These are phyloP conservation scores for Colinus virginianus DNA, from an alignment of 2,113 vertebrate genomes.

Conservation along the genomic window DNA sequence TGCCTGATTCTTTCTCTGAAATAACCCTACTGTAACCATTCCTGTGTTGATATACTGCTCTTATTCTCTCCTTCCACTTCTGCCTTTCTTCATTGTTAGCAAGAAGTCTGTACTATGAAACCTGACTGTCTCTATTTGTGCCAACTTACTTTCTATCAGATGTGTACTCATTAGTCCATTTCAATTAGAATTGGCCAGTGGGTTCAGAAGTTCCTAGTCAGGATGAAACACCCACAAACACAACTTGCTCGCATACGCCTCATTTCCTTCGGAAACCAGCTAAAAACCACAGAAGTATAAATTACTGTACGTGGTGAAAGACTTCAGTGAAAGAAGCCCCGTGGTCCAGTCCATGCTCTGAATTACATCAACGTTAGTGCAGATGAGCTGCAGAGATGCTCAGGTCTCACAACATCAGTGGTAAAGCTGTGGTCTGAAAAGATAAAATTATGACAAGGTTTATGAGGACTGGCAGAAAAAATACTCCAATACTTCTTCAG, in stretches of 20 bases:
- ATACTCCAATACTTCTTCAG: background rate
- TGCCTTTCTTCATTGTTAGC: background rate
- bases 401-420: background rate
- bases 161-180: background rate
- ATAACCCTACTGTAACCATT: background rate
- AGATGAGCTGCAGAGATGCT: background rate
- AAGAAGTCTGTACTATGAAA: background rate
- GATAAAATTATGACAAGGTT: background rate
- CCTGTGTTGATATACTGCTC: background rate
- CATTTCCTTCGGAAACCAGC: background rate
- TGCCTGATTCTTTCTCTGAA: background rate
- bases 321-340: background rate
- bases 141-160: background rate
- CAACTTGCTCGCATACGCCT: background rate
- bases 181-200: background rate
- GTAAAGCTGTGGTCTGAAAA: background rate
- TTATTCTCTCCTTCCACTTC: background rate
- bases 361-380: background rate
- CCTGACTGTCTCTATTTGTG: background rate
- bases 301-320: background rate
- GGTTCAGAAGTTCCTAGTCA: background rate
- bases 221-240: background rate
- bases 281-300: conserved; percentile 10
- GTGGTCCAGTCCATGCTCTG: background rate
- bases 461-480: background rate